Base-by-base conservation (phyloP, 2,797 vertebrate genomes). In the Coracias cyanogaster region DNA sequence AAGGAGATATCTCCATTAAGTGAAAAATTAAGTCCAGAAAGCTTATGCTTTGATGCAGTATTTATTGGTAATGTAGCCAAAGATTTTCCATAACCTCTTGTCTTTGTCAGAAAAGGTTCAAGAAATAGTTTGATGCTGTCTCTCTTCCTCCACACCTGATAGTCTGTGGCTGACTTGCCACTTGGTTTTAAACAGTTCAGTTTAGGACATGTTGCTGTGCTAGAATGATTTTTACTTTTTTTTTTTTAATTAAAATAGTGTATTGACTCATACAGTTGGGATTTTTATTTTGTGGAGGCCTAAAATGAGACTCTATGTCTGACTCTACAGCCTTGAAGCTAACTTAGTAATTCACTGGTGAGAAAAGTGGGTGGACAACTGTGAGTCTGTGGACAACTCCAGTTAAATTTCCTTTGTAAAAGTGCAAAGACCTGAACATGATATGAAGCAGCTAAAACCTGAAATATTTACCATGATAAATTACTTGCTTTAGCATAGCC, bases 11-110 rank as follows among this genome's bases (percentile, higher is more conserved):
- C 41, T 18, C 19, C 61, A 22, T 37, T 61, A 86, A 93, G n/a
- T 76, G 33, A 82, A 88, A 43, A 93, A 86, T 61, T 66, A 88
- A 78, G 49, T 69, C 46, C 66, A 89, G 48, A 66, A 86, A 41
- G 7, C 31, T 73, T 62, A 82, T 55, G 25, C 22, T 76, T 77
- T 76, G 43, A 52, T 76, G 55, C 46, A 89, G 76, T 28, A 84
- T 72, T 83, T 69, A 62, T 37, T 79, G 62, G 9, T 29, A 54
- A 8, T 31, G 46, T 28, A 70, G 66, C 9, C 55, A 82, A 82
- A 66, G 14, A 51, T 55, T 76, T 92, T 46, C 58, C 16, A 82
- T 31, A 76, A 61, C 17, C 21, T 90, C 39, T 70, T 74, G 28
- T 39, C 48, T 81, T 78, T 82, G 58, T 72, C 73, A 64, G 66